phyloP scores from a whole-genome alignment of 2,888 invertebrate species.

The Heteromyza rotundicornis region DNA sequence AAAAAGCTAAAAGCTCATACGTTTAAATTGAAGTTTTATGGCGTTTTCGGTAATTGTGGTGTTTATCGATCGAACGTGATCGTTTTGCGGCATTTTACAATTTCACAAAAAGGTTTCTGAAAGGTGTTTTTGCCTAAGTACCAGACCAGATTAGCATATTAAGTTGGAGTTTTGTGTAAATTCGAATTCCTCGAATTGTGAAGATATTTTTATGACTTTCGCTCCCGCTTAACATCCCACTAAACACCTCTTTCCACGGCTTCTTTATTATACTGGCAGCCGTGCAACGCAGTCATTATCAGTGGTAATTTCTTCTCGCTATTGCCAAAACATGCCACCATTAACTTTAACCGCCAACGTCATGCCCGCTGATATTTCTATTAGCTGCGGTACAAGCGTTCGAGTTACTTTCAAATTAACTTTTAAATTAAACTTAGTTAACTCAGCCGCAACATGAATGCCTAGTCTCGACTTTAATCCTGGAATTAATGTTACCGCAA shows the following conservation, averaged over 20 bases:
- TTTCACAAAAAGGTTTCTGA: neutral
- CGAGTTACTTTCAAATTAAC: neutral
- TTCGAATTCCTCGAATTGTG: no score
- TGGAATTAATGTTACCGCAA: neutral
- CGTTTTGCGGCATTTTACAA: neutral
- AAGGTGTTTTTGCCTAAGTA: neutral
- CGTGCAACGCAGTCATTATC: no score
- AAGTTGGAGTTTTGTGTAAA: neutral
- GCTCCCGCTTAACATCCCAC: no score
- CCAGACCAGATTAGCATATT: neutral
- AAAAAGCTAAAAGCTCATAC: neutral
- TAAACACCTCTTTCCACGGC: no score
- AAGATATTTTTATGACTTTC: no score
- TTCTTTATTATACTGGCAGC: no score
- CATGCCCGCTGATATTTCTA: neutral
- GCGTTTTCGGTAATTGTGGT: neutral
- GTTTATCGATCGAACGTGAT: neutral
- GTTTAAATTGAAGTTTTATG: no score
- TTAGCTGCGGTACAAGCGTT: neutral
- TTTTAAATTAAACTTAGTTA: neutral
- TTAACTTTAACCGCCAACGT: neutral
- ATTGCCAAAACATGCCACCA: neutral
- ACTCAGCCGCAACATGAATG: neutral
- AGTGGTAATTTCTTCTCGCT: neutral
- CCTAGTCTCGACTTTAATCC: neutral